Conservation (phyloP, 2,888 invertebrate genomes). For the Lasioglossum malachurum region DNA sequence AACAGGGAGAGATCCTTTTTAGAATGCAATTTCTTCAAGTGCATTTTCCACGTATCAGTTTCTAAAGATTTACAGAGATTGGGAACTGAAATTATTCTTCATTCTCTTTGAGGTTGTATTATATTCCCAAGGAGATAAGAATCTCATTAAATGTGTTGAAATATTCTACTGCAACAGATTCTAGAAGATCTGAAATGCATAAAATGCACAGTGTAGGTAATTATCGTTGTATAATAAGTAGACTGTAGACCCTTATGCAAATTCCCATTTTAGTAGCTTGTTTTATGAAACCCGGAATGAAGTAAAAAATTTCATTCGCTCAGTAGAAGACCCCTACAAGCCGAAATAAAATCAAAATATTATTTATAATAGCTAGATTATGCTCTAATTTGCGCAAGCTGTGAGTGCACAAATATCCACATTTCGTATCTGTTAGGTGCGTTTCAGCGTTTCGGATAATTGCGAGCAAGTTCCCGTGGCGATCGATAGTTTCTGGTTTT, state of each 20-base stretch:
- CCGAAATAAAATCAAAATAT: neutral
- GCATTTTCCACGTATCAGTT: neutral
- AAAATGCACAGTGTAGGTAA: neutral
- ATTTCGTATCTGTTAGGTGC: neutral
- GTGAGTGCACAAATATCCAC: neutral
- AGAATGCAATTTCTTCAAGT: neutral
- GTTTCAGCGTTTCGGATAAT: neutral
- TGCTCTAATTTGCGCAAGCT: too few species aligned
- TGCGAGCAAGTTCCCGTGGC: neutral
- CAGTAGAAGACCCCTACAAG: neutral
- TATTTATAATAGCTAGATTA: neutral
- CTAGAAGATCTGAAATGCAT: neutral
- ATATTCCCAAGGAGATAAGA: neutral
- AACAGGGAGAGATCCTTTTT: too few species aligned
- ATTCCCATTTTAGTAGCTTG: neutral
- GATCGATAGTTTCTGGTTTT: neutral
- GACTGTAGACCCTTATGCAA: neutral
- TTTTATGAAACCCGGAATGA: neutral
- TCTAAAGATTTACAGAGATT: neutral
- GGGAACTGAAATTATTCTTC: neutral
- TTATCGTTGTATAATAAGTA: neutral
- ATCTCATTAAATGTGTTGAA: neutral
- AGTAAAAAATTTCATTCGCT: neutral
- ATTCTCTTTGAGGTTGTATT: neutral
- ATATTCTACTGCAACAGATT: slow-evolving; percentile 1